Evolutionary conservation across 1,140 invertebrate genomes (phyloP).

Genomic region (Drosophila parabipectinata): DNA sequence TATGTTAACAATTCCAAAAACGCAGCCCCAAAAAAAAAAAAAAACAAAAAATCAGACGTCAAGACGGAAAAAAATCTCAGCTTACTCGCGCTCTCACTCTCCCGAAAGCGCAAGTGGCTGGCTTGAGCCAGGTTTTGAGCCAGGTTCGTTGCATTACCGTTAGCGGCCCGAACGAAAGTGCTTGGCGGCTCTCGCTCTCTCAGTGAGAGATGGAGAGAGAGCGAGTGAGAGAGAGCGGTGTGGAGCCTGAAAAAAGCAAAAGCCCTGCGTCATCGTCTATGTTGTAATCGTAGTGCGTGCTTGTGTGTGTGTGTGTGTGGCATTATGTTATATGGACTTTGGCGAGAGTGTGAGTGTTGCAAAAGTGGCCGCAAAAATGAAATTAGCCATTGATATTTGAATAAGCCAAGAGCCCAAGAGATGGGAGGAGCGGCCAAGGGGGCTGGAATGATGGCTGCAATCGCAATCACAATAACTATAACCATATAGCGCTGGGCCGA

Average conservation of each 20-base stretch:
- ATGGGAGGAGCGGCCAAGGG: neutral
- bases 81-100: neutral
- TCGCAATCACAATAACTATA: slow-evolving; percentile 22
- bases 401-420: slow-evolving; percentile 28
- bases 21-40: slow-evolving; percentile 67
- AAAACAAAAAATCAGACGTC: neutral
- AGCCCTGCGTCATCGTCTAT: slow-evolving; percentile 75
- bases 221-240: slow-evolving; percentile 10
- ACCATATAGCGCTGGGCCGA: slow-evolving; percentile 17
- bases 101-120: slow-evolving; percentile 67
- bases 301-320: slow-evolving; percentile 41
- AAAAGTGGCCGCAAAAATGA: slow-evolving; percentile 75
- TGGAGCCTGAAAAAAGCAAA: slow-evolving; percentile 33
- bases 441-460: slow-evolving; percentile 35
- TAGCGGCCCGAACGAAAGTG: slow-evolving; percentile 59
- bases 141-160: slow-evolving; percentile 48
- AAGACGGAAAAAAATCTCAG: slow-evolving; percentile 6
- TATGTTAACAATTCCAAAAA: slow-evolving; percentile 82
- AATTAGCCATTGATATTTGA: slow-evolving; percentile 61
- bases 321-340: slow-evolving; percentile 39
- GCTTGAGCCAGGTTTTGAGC: slow-evolving; percentile 21
- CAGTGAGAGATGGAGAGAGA: slow-evolving; percentile 24
- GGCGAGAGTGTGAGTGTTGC: slow-evolving; percentile 60
- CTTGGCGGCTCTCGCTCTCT: slow-evolving; percentile 9
- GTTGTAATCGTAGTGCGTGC: slow-evolving; percentile 70